Conservation (phyloP, 2,888 invertebrate species). For the Dasypolia templi region DNA sequence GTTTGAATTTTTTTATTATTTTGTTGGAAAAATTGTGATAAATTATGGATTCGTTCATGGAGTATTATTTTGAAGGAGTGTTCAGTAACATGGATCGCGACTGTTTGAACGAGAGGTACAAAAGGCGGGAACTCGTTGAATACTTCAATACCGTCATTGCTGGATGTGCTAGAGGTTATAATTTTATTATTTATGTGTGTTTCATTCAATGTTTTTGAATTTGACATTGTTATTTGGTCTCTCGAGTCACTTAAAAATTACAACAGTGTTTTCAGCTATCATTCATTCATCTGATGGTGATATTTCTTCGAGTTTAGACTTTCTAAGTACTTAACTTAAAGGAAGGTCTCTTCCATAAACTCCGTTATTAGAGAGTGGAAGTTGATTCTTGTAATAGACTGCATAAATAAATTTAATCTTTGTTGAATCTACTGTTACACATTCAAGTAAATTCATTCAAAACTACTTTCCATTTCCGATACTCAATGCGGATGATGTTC, state of each 20-base stretch:
- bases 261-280: too few relatives aligned
- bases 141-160: slow-evolving; percentile 95
- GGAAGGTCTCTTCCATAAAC: too few relatives aligned
- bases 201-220: too few relatives aligned
- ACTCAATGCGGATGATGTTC: not conserved
- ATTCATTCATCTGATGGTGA: too few relatives aligned
- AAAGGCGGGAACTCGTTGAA: slow-evolving; percentile 93
- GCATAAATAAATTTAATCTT: not conserved
- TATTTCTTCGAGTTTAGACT: too few relatives aligned
- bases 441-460: not conserved
- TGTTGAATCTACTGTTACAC: not conserved
- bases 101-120: slow-evolving; percentile 93
- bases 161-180: slow-evolving; percentile 92
- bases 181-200: slow-evolving; percentile 6
- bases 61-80: slow-evolving; percentile 94
- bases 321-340: too few relatives aligned
- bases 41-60: slow-evolving; percentile 94
- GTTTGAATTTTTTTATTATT: not conserved
- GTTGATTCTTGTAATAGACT: too few relatives aligned
- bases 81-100: slow-evolving; percentile 93
- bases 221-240: too few relatives aligned
- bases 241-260: too few relatives aligned
- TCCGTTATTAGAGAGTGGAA: too few relatives aligned
- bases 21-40: slow-evolving; percentile 36
- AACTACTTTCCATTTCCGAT: not conserved